A percentile compares a stretch with the other conserved stretches of the same genome.
These are phyloP conservation scores for Muscina levida DNA, from an alignment of 2,888 invertebrate species.

Conservation along the genomic window DNA sequence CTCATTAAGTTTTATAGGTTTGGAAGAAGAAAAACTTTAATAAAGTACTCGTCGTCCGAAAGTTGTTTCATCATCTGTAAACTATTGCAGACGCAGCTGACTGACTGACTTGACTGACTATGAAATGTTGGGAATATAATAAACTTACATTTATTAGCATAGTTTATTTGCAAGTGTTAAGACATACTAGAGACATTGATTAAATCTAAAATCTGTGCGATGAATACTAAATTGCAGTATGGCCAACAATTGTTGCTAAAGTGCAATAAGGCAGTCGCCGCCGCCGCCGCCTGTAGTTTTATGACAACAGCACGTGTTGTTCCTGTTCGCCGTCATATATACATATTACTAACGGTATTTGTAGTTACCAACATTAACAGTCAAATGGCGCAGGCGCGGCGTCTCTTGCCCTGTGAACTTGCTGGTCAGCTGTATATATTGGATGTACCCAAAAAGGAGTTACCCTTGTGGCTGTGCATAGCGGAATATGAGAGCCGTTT, in stretches of 20 bases:
- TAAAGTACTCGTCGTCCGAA: slow-evolving; percentile 57
- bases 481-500: slow-evolving; percentile 77
- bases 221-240: not conserved
- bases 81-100: not conserved
- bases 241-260: slow-evolving; percentile 3
- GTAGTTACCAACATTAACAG: too few species aligned
- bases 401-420: slow-evolving; percentile 74
- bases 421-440: slow-evolving; percentile 76
- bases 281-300: not conserved
- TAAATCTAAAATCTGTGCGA: not conserved
- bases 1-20: slow-evolving; percentile 33
- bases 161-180: slow-evolving; percentile 18
- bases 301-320: slow-evolving; percentile 55
- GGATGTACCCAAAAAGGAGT: slow-evolving; percentile 74
- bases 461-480: slow-evolving; percentile 76
- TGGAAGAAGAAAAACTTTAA: slow-evolving; percentile 41
- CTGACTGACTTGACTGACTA: too few species aligned
- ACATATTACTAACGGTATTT: slow-evolving; percentile 48
- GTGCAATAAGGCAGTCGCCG: not conserved
- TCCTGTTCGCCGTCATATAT: slow-evolving; percentile 45
- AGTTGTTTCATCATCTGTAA: slow-evolving; percentile 39
- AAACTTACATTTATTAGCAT: slow-evolving; percentile 26
- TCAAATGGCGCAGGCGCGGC: slow-evolving; percentile 64
- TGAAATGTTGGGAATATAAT: not conserved
- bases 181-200: slow-evolving; percentile 1